Conservation (phyloP, 2,113 vertebrate genomes). For the Oryzias woworae region DNA sequence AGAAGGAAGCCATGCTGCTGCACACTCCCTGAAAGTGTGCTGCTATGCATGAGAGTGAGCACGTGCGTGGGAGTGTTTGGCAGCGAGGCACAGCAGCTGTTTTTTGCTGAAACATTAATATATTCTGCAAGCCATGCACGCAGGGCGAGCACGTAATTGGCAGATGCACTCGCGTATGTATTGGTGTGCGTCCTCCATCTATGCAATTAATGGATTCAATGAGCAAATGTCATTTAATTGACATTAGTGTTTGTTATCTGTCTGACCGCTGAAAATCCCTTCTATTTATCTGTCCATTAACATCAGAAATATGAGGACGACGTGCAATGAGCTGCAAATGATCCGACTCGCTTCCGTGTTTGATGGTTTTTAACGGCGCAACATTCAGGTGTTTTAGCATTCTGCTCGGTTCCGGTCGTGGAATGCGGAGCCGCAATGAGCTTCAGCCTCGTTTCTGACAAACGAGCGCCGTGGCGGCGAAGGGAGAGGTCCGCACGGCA, state of each 20-base stretch:
- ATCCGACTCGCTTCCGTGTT: not conserved
- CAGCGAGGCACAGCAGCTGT: conserved; percentile 40
- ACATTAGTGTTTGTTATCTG: conserved; percentile 4
- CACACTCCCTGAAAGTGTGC: no score
- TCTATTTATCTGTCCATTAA: no score
- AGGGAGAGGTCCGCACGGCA: not conserved
- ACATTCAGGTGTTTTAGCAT: no score
- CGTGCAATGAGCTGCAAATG: not conserved
- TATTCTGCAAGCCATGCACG: conserved; percentile 37
- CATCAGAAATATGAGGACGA: no score
- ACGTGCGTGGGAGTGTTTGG: conserved; percentile 26
- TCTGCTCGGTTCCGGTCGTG: no score
- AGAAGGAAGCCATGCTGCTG: no score
- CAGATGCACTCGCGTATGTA: conserved; percentile 53
- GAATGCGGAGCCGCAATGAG: not conserved
- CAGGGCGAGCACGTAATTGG: conserved; percentile 36
- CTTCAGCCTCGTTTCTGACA: no score
- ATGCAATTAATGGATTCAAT: conserved; percentile 25
- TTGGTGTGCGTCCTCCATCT: conserved; percentile 25
- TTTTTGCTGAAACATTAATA: conserved; percentile 29
- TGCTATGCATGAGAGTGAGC: conserved; percentile 15
- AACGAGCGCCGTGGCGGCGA: not conserved
- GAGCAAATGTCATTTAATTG: conserved; percentile 28
- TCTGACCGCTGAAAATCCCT: conserved; percentile 1
- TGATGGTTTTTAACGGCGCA: no score